These are phyloP conservation scores for Brenthis daphne DNA, from an alignment of 2,888 invertebrate species.

Conservation along the genomic window DNA sequence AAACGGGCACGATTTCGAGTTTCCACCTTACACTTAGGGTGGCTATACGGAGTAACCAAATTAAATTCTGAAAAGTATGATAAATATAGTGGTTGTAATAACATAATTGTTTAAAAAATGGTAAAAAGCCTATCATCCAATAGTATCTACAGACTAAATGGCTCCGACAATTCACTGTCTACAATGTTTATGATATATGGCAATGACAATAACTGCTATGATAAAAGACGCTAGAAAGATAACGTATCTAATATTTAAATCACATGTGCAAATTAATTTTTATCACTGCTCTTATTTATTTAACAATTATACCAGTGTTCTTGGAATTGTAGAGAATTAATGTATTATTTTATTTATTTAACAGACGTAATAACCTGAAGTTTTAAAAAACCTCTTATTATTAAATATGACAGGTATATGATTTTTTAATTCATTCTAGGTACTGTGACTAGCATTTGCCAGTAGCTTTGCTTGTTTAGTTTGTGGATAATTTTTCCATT, in stretches of 20 bases:
- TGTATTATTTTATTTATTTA: slow-evolving; percentile 12
- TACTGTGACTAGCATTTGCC: no score
- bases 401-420: no score
- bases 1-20: no score
- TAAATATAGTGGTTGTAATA: no score
- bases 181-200: background rate
- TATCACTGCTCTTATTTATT: slow-evolving; percentile 14
- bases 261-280: slow-evolving; percentile 17
- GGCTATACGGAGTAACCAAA: no score
- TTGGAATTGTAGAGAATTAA: slow-evolving; percentile 11
- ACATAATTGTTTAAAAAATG: background rate
- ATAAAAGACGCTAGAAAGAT: background rate
- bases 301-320: slow-evolving; percentile 13
- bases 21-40: no score
- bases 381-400: background rate
- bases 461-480: no score
- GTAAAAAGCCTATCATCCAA: background rate
- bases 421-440: no score
- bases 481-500: no score
- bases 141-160: slow-evolving; percentile 23
- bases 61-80: no score
- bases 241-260: background rate
- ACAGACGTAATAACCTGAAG: background rate
- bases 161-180: slow-evolving; percentile 12
- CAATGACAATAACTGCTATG: no score